Evolutionary conservation across 1,140 invertebrate genomes (phyloP).

Genomic region (Chrysopa pallens): DNA sequence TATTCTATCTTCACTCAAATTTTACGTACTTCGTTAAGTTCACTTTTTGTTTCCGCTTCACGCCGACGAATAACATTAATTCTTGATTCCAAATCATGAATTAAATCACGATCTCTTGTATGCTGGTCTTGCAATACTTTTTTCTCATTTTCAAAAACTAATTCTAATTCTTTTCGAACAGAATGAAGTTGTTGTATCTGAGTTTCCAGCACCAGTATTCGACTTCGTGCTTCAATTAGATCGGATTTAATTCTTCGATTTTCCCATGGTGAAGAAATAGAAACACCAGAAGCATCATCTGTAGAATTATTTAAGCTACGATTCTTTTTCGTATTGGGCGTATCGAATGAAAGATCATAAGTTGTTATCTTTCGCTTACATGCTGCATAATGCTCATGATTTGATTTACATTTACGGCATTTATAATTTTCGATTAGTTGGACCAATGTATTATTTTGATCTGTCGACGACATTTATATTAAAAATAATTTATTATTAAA

Average conservation of each 20-base stretch:
- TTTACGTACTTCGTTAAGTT: slow-evolving; percentile 23
- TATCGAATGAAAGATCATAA: too few relatives aligned
- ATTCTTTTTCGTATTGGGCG: too few relatives aligned
- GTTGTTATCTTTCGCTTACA: too few relatives aligned
- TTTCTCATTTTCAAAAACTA: slow-evolving; percentile 42
- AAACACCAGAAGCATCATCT: too few relatives aligned
- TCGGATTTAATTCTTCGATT: slow-evolving; percentile 35
- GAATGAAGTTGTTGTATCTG: slow-evolving; percentile 34
- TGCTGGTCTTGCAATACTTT: slow-evolving; percentile 31
- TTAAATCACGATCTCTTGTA: slow-evolving; percentile 35
- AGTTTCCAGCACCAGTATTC: slow-evolving; percentile 35
- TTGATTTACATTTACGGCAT: too few relatives aligned
- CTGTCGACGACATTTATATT: too few relatives aligned
- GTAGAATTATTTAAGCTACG: too few relatives aligned
- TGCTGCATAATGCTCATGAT: too few relatives aligned
- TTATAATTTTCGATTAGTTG: too few relatives aligned
- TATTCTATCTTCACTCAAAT: neutral
- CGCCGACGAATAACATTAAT: slow-evolving; percentile 30
- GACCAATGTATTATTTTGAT: too few relatives aligned
- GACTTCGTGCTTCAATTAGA: slow-evolving; percentile 36
- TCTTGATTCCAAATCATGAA: slow-evolving; percentile 34
- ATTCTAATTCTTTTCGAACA: slow-evolving; percentile 33
- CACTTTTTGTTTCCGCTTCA: slow-evolving; percentile 33
- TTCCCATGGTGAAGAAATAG: slow-evolving; percentile 36
- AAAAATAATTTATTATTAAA: too few relatives aligned